phyloP scores from a whole-genome alignment of 1,140 invertebrate genomes.

The Halesus radiatus region DNA sequence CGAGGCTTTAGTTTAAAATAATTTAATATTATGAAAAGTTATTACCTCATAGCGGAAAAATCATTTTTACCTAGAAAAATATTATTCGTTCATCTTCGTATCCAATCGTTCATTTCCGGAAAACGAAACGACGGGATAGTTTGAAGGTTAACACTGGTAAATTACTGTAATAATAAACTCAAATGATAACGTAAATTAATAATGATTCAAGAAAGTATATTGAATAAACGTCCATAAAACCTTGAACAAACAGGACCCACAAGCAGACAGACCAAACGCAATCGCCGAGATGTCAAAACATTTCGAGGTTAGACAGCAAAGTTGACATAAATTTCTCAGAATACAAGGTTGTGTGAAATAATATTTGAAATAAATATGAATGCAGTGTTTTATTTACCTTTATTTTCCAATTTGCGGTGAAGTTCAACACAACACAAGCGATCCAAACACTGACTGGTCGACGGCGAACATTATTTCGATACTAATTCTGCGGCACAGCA shows the following conservation, averaged over 20 bases:
- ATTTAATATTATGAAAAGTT: too few relatives aligned
- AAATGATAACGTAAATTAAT: background rate
- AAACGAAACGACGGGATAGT: background rate
- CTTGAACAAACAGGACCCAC: background rate
- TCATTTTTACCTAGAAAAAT: background rate
- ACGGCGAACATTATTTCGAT: slow-evolving; percentile 9
- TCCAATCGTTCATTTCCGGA: background rate
- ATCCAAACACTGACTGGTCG: background rate
- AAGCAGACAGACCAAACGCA: background rate
- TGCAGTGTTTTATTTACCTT: slow-evolving; percentile 29
- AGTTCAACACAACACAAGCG: slow-evolving; percentile 2
- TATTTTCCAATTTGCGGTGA: background rate
- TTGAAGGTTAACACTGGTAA: background rate
- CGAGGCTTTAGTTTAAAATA: too few relatives aligned
- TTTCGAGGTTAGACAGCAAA: slow-evolving; percentile 37
- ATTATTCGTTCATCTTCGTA: slow-evolving; percentile 15
- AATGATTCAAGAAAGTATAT: background rate
- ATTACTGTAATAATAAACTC: background rate
- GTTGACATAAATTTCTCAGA: background rate
- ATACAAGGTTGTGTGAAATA: background rate
- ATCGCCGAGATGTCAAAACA: background rate
- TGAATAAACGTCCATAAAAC: background rate
- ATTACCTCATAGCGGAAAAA: too few relatives aligned
- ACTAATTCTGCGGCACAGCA: background rate
- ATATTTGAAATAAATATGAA: background rate